A percentile compares a stretch with the other conserved stretches of the same genome.
phyloP scores from a whole-genome alignment of 1,140 invertebrate genomes.

The Zeugodacus cucurbitae region DNA sequence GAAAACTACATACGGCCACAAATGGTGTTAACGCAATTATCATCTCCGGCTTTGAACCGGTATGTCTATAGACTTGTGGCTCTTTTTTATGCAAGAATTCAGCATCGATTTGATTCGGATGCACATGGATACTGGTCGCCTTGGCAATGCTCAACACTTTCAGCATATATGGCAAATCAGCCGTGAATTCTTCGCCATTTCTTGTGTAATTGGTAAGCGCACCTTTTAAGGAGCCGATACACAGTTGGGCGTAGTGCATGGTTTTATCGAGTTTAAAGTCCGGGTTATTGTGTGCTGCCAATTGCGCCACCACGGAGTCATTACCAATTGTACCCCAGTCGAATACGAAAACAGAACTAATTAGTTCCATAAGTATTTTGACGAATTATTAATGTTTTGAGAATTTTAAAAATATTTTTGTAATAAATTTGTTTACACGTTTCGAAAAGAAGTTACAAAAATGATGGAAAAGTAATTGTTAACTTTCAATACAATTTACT shows the following conservation, averaged over 20 bases:
- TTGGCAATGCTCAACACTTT: conserved; percentile 95
- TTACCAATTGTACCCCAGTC: conserved; percentile 90
- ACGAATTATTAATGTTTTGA: too few relatives aligned
- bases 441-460: too few relatives aligned
- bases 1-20: conserved; percentile 94
- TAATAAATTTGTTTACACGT: too few relatives aligned
- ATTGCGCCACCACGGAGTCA: conserved; percentile 82
- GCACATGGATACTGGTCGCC: conserved; percentile 97
- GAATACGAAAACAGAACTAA: conserved; percentile 84
- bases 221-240: conserved; percentile 98
- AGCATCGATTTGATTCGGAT: conserved; percentile 95
- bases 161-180: conserved; percentile 80
- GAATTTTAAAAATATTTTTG: too few relatives aligned
- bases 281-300: conserved; percentile 73
- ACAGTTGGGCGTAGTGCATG: conserved; percentile 86
- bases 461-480: too few relatives aligned
- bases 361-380: conserved; percentile 54
- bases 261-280: conserved; percentile 71
- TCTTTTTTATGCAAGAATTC: conserved; percentile 78
- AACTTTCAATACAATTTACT: too few relatives aligned
- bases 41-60: conserved; percentile 99
- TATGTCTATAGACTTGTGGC: conserved; percentile 93
- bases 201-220: conserved; percentile 82
- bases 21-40: conserved; percentile 95
- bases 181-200: conserved; percentile 58